A percentile compares a stretch with the other conserved stretches of the same genome.
Conservation (phyloP, 2,888 invertebrate genomes). For the Eugnorisma glareosa region DNA sequence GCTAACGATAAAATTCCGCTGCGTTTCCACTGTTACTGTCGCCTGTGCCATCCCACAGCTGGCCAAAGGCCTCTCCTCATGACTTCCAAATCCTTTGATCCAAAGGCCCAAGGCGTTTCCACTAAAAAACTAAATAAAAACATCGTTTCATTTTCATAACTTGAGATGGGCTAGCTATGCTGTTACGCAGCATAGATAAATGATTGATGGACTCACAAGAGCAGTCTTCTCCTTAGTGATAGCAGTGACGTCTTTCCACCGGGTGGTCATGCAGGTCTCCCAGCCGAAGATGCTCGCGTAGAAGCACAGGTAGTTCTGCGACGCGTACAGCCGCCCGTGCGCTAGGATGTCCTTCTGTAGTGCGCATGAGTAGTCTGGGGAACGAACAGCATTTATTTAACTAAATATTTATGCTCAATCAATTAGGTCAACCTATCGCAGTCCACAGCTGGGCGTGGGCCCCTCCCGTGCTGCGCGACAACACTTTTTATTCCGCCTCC, state of each 20-base stretch:
- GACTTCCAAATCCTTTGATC: no score
- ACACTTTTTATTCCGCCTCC: not conserved
- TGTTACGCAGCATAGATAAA: not conserved
- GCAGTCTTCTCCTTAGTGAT: constrained; percentile 98
- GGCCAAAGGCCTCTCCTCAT: no score
- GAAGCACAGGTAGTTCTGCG: constrained; percentile 98
- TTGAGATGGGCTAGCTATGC: not conserved
- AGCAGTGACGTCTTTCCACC: constrained; percentile 97
- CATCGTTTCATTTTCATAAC: no score
- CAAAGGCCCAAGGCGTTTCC: no score
- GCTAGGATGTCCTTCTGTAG: constrained; percentile 98
- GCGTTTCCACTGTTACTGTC: no score
- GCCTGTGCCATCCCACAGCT: no score
- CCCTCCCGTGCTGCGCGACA: not conserved
- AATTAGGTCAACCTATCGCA: not conserved
- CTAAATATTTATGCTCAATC: not conserved
- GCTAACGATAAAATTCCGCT: no score
- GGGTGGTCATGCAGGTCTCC: constrained; percentile 96
- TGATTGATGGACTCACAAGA: constrained; percentile 71
- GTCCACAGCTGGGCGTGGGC: not conserved
- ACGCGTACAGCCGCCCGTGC: constrained; percentile 98
- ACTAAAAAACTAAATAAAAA: not conserved
- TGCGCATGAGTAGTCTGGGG: constrained; percentile 98
- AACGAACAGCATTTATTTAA: not conserved
- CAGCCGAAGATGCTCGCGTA: constrained; percentile 99